Conservation (phyloP, 2,888 invertebrate genomes). For the Venustoraphidia nigricollis region DNA sequence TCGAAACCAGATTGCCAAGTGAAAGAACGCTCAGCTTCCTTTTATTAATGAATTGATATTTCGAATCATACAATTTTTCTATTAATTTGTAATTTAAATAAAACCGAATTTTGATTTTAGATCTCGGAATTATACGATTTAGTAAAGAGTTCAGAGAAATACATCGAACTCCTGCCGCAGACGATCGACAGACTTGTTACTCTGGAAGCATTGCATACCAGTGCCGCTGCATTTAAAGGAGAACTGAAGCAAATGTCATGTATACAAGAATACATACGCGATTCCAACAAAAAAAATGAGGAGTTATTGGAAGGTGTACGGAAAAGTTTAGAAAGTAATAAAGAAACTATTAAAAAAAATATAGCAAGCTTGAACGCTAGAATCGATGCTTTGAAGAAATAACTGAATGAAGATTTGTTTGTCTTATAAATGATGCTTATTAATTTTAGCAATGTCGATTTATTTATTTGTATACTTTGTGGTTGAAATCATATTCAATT, state of each 20-base stretch:
- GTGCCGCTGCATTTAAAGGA: conserved; percentile 71
- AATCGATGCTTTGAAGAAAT: conserved; percentile 43
- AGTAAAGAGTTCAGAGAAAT: conserved; percentile 70
- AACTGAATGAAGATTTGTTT: conserved; percentile 14
- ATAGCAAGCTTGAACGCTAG: conserved; percentile 58
- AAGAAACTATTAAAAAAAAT: conserved; percentile 62
- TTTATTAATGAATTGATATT: neutral
- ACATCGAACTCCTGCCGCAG: conserved; percentile 62
- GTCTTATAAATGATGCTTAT: too few relatives aligned
- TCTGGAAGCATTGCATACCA: conserved; percentile 60
- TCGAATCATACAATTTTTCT: conserved; percentile 2
- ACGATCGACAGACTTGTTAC: conserved; percentile 75
- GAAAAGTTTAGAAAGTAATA: conserved; percentile 63
- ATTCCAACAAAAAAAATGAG: conserved; percentile 63
- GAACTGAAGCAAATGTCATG: conserved; percentile 68
- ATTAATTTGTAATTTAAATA: neutral
- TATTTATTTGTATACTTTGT: too few relatives aligned
- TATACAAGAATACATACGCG: conserved; percentile 53
- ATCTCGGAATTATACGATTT: conserved; percentile 74
- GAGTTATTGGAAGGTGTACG: conserved; percentile 62
- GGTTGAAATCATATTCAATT: too few relatives aligned
- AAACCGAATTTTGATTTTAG: conserved; percentile 28
- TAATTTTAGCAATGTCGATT: too few relatives aligned
- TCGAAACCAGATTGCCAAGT: too few relatives aligned
- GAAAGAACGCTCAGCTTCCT: too few relatives aligned